Evolutionary conservation across 1,140 invertebrate genomes (phyloP).

Genomic region (Drosophila albomicans): DNA sequence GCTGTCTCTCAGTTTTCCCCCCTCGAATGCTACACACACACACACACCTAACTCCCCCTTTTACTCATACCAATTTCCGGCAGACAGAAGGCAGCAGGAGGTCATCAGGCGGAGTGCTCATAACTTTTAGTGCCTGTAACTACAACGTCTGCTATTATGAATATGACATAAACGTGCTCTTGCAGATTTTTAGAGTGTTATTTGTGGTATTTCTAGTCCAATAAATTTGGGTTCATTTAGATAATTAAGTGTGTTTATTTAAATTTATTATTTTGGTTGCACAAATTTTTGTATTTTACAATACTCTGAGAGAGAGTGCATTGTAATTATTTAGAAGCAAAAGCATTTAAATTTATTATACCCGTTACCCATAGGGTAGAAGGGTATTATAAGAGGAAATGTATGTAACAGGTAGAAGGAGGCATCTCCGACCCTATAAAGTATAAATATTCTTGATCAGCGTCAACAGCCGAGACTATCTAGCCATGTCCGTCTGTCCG

Average conservation of each 20-base stretch:
- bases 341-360: too few relatives aligned
- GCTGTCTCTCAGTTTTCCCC: not conserved
- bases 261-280: not conserved
- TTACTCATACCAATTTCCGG: conserved; percentile 10
- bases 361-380: too few relatives aligned
- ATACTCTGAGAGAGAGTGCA: too few relatives aligned
- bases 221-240: not conserved
- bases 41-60: conserved; percentile 1
- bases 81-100: conserved; percentile 41
- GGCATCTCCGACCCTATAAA: too few relatives aligned
- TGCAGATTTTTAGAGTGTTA: conserved; percentile 41
- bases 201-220: not conserved
- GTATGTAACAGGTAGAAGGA: too few relatives aligned
- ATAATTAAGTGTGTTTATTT: not conserved
- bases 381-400: too few relatives aligned
- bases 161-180: conserved; percentile 63
- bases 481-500: too few relatives aligned
- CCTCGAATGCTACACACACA: not conserved
- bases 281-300: too few relatives aligned
- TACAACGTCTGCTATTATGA: conserved; percentile 56
- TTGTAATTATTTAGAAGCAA: too few relatives aligned
- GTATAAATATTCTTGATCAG: too few relatives aligned
- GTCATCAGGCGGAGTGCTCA: conserved; percentile 55
- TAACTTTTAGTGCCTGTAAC: conserved; percentile 62
- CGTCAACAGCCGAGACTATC: too few relatives aligned